phyloP scores from a whole-genome alignment of 2,888 invertebrate genomes.

The Parascotia fuliginaria region DNA sequence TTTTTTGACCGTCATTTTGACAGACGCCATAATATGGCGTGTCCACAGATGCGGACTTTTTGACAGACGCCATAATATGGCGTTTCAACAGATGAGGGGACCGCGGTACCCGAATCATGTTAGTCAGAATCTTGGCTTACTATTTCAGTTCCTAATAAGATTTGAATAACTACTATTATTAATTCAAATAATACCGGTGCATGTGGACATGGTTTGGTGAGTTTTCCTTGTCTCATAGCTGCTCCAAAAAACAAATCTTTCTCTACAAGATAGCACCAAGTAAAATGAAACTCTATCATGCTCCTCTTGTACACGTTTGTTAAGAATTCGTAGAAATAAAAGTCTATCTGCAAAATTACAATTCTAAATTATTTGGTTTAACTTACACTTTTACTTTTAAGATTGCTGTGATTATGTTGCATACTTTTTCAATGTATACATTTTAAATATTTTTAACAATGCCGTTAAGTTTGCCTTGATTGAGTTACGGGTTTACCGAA shows the following conservation, averaged over 20 bases:
- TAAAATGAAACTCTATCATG: slow-evolving; percentile 50
- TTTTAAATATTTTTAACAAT: too few species aligned
- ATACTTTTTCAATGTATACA: neutral
- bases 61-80: too few species aligned
- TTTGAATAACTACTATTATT: too few species aligned
- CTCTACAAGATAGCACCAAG: slow-evolving; percentile 42
- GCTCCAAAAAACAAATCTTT: slow-evolving; percentile 49
- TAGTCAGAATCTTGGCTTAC: too few species aligned
- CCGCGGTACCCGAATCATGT: too few species aligned
- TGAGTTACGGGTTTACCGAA: too few species aligned
- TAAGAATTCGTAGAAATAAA: slow-evolving; percentile 48
- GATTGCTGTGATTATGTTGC: neutral
- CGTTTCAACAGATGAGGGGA: too few species aligned
- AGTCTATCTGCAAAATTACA: slow-evolving; percentile 32
- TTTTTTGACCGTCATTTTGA: too few species aligned
- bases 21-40: too few species aligned
- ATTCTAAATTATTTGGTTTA: neutral
- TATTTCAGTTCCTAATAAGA: too few species aligned
- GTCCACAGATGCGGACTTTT: too few species aligned
- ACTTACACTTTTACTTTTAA: neutral
- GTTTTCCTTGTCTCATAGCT: slow-evolving; percentile 25
- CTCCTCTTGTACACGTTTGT: slow-evolving; percentile 48
- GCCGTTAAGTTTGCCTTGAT: too few species aligned
- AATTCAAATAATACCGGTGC: slow-evolving; percentile 41
- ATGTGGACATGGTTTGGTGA: slow-evolving; percentile 35